Conservation (phyloP, 2,113 vertebrate genomes). For the Porphyrio hochstetteri region DNA sequence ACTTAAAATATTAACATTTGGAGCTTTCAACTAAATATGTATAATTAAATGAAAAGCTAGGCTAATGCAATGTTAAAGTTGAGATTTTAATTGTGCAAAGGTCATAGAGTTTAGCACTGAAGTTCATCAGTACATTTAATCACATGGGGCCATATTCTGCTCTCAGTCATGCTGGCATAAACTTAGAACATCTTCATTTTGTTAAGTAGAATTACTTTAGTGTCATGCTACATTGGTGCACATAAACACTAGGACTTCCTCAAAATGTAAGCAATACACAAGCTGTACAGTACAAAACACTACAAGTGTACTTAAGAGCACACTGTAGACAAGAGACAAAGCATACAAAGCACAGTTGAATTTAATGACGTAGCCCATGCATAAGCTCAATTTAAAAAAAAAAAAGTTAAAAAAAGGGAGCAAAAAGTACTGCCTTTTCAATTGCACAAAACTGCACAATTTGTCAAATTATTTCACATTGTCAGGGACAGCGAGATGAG, state of each 20-base stretch:
- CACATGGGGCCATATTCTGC: background rate
- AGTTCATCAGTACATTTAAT: constrained; percentile 34
- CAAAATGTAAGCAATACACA: background rate
- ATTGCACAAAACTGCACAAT: background rate
- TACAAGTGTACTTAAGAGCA: background rate
- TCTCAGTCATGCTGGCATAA: background rate
- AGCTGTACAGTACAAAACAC: background rate
- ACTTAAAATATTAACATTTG: constrained; percentile 82
- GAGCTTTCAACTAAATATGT: constrained; percentile 72
- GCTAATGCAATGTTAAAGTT: constrained; percentile 68
- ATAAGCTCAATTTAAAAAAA: background rate
- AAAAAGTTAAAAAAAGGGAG: background rate
- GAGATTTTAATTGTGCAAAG: constrained; percentile 63
- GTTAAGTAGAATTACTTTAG: background rate
- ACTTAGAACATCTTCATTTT: background rate
- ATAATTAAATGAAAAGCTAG: constrained; percentile 76
- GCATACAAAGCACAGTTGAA: background rate
- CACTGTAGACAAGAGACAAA: background rate
- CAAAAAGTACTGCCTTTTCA: background rate
- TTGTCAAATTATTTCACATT: constrained; percentile 12
- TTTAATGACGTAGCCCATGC: background rate
- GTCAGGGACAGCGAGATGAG: background rate
- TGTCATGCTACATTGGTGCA: background rate
- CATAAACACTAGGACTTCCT: background rate
- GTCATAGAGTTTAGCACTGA: constrained; percentile 54